Base-by-base conservation (phyloP, 2,888 invertebrate species). In the Branchipolynoe longqiensis region DNA sequence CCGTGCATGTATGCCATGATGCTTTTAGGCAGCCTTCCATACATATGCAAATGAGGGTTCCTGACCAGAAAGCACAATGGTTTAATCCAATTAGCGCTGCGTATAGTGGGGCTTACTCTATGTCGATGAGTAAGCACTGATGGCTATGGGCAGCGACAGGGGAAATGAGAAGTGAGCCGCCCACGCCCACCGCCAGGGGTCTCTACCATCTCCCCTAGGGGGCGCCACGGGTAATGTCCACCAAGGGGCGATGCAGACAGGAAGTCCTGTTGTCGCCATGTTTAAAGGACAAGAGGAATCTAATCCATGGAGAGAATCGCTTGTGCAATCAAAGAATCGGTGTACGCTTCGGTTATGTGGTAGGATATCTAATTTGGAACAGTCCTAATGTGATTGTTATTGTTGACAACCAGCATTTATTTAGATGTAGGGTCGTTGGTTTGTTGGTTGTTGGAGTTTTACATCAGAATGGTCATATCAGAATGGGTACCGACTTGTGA, bases 51-150 rank as follows among this genome's bases (percentile, higher is more conserved):
- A 78, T 78, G 28, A 78, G 48, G 78, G 0, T 25, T 25, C 78
- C 41, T 78, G 78, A 78, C 78, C 78, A 78, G 78, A 41, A 78
- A 78, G 78, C 78, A 41, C 78, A 78, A 78, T 25, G 54, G 48
- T 48, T 54, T 78, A 78, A 78, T 78, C 78, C 78, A 78, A 78
- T 78, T 78, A 78, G 48, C n/a, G 48, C 28, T n/a, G 48, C 78
- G 78, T 78, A 78, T 78, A 78, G 25, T 31, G 6, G 28, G 48
- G 12, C 54, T 78, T 78, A n/a, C 48, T 41, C 78, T 22, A 22
- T 48, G 78, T 78, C 78, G 78, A 78, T 78, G 78, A 78, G 78
- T 78, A 78, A 78, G 25, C 78, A 31, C 78, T 78, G 78, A 78
- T 78, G 78, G 78, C 41, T 22, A 78, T 78, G 48, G 48, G 78